Conservation (phyloP, 1,140 invertebrate genomes). For the Trigoniulus corallinus region DNA sequence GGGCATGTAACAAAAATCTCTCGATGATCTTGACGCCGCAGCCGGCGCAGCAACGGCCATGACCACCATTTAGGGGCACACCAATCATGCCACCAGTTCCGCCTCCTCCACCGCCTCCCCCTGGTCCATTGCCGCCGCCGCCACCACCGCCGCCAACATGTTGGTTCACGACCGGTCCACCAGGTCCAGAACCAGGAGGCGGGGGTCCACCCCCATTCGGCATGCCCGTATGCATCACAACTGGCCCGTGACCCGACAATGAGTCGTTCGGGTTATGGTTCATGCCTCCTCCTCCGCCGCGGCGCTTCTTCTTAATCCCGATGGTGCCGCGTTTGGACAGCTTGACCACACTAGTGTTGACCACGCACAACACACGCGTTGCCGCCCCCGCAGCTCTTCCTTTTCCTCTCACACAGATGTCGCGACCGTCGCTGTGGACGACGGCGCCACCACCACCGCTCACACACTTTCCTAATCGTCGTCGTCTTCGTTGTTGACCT, state of each 20-base stretch:
- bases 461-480: too few relatives aligned
- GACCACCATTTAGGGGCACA: conserved; percentile 10
- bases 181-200: conserved; percentile 22
- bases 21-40: conserved; percentile 63
- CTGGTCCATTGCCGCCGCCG: neutral
- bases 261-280: neutral
- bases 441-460: too few relatives aligned
- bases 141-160: neutral
- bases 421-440: too few relatives aligned
- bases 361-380: too few relatives aligned
- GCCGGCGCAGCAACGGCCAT: conserved; percentile 32
- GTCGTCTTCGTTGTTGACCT: too few relatives aligned
- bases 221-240: neutral
- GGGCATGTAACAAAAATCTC: conserved; percentile 65
- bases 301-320: neutral
- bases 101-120: conserved; percentile 23
- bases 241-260: conserved; percentile 12
- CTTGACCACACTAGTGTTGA: too few relatives aligned
- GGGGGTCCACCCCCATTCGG: neutral
- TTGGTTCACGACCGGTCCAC: conserved; percentile 7
- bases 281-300: neutral
- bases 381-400: too few relatives aligned
- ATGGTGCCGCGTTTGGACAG: neutral
- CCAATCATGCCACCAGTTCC: conserved; percentile 22
- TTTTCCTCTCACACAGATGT: too few relatives aligned